These are phyloP conservation scores for Prenolepis imparis DNA, from an alignment of 2,888 invertebrate species.

Conservation along the genomic window DNA sequence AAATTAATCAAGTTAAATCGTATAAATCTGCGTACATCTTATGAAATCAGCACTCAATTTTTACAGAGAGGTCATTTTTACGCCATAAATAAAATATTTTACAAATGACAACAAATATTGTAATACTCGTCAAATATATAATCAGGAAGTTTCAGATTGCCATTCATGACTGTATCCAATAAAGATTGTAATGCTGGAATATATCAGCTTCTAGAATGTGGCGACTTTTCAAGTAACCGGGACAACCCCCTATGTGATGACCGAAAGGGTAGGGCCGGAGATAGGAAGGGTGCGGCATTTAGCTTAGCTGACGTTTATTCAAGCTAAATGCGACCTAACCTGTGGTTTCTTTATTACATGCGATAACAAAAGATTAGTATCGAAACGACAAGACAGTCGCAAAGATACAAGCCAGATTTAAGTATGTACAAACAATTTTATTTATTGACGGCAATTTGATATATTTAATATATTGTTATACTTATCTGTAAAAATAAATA, in stretches of 20 bases:
- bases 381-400: conserved; percentile 51
- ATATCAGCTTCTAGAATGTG: conserved; percentile 51
- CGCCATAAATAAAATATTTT: conserved; percentile 30
- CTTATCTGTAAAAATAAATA: not conserved
- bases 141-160: conserved; percentile 34
- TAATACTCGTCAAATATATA: not conserved
- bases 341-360: conserved; percentile 62
- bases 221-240: conserved; percentile 62
- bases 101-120: not conserved
- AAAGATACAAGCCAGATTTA: conserved; percentile 43
- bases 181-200: conserved; percentile 53
- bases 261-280: conserved; percentile 80
- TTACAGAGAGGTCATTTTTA: not conserved
- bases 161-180: conserved; percentile 32
- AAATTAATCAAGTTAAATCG: not conserved
- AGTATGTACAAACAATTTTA: not conserved
- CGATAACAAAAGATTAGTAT: conserved; percentile 60
- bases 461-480: not conserved
- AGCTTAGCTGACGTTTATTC: conserved; percentile 75
- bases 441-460: not conserved
- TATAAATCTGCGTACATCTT: not conserved
- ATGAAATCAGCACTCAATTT: not conserved
- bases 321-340: conserved; percentile 73
- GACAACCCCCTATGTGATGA: conserved; percentile 68
- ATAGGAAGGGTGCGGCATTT: conserved; percentile 81